phyloP scores from a whole-genome alignment of 1,140 invertebrate species.

The Dendroctonus ponderosae region DNA sequence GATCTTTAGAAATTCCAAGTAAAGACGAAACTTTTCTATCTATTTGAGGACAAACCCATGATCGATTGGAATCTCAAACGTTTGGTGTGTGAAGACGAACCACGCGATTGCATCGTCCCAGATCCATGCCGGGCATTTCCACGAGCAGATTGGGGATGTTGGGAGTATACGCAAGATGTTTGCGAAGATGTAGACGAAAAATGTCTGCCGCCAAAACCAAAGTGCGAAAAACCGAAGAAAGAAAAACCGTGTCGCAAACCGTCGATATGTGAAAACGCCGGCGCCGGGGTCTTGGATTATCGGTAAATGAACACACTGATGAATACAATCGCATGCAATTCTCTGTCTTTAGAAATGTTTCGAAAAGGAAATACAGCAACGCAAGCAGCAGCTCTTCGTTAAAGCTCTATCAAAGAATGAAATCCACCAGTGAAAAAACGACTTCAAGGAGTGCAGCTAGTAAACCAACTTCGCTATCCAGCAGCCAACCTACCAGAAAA shows the following conservation, averaged over 20 bases:
- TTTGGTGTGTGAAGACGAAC: constrained; percentile 30
- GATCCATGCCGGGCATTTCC: constrained; percentile 31
- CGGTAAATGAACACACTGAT: constrained; percentile 2
- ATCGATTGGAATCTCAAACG: constrained; percentile 27
- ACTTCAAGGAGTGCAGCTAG: too few species aligned
- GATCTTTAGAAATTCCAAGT: too few species aligned
- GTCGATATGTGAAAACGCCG: constrained; percentile 6
- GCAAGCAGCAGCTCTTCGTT: constrained; percentile 4
- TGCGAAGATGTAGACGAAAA: constrained; percentile 20
- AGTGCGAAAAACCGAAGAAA: constrained; percentile 4
- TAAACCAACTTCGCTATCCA: too few species aligned
- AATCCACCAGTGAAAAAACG: too few species aligned
- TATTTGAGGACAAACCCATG: constrained; percentile 28
- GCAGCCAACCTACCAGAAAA: too few species aligned
- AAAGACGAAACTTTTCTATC: background rate
- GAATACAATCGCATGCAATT: background rate
- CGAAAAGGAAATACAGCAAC: constrained; percentile 15
- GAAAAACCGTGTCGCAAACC: constrained; percentile 8
- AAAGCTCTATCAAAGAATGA: constrained; percentile 6
- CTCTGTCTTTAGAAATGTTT: background rate
- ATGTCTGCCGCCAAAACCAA: constrained; percentile 2
- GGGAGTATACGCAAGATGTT: constrained; percentile 24
- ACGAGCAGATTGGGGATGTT: constrained; percentile 36
- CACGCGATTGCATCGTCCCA: constrained; percentile 18
- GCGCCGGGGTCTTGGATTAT: constrained; percentile 1